A percentile compares a stretch with the other conserved stretches of the same genome.
Conservation (phyloP, 23 tunicate genomes). For the Halocynthia roretzi region DNA sequence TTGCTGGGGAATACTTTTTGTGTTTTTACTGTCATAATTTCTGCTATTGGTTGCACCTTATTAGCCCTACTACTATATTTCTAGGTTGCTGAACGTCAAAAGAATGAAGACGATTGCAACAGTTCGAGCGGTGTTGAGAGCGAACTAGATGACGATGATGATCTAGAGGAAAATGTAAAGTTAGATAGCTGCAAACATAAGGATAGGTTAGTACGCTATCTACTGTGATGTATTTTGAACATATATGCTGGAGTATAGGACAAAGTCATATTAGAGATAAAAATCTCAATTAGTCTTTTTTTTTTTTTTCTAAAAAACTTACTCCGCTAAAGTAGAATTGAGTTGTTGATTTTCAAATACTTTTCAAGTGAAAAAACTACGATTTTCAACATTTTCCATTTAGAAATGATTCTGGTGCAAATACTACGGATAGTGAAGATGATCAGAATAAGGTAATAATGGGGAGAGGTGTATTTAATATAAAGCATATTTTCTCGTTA, state of each 20-base stretch:
- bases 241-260: not conserved
- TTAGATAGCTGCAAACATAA: not conserved
- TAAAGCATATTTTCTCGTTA: not conserved
- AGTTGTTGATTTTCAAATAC: not conserved
- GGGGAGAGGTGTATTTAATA: not conserved
- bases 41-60: not conserved
- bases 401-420: conserved; percentile 15
- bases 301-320: not conserved
- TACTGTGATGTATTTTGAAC: not conserved
- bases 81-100: conserved; percentile 76
- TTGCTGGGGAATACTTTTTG: not conserved
- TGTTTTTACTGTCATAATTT: not conserved
- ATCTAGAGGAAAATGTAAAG: conserved; percentile 2
- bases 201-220: not conserved
- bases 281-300: not conserved
- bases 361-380: not conserved
- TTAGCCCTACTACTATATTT: not conserved
- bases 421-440: conserved; percentile 51
- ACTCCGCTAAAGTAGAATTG: not conserved
- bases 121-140: conserved; percentile 69
- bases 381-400: not conserved
- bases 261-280: not conserved
- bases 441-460: conserved; percentile 7
- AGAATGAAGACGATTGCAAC: conserved; percentile 49
- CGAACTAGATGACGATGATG: conserved; percentile 19